These are phyloP conservation scores for Melopsittacus undulatus DNA, from an alignment of 2,797 vertebrate genomes.

Conservation along the genomic window DNA sequence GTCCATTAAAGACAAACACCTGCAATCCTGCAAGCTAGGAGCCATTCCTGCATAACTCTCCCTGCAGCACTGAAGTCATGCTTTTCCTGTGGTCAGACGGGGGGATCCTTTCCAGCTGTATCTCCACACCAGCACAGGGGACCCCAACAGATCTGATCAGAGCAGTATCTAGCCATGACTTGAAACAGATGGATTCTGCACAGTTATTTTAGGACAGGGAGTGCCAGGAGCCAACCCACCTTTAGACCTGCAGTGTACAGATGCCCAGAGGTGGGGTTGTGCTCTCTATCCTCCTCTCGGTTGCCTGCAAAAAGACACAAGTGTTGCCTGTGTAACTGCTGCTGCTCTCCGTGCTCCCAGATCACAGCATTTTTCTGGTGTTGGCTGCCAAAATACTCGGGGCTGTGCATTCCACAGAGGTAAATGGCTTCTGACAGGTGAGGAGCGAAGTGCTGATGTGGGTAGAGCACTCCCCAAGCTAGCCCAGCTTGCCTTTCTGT, in stretches of 20 bases:
- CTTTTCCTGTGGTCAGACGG: neutral
- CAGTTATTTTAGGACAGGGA: neutral
- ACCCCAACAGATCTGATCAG: neutral
- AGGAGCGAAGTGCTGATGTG: neutral
- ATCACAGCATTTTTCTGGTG: neutral
- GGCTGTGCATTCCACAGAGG: neutral
- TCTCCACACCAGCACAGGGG: neutral
- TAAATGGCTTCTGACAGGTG: neutral
- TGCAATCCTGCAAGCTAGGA: neutral
- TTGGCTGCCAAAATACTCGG: neutral
- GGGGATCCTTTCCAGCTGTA: neutral
- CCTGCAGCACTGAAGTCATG: neutral
- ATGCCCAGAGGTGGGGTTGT: neutral
- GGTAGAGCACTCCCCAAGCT: neutral
- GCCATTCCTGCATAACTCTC: neutral
- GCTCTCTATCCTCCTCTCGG: fast-evolving
- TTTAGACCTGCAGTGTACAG: neutral
- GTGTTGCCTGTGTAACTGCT: neutral
- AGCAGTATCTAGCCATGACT: neutral
- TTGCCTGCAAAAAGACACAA: neutral
- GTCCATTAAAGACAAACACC: neutral
- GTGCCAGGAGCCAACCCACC: neutral
- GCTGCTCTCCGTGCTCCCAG: neutral
- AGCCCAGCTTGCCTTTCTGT: neutral
- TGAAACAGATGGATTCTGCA: neutral